A percentile compares a stretch with the other conserved stretches of the same genome.
Conservation (phyloP, 2,888 invertebrate genomes). For the Agonopterix alstromeriana region DNA sequence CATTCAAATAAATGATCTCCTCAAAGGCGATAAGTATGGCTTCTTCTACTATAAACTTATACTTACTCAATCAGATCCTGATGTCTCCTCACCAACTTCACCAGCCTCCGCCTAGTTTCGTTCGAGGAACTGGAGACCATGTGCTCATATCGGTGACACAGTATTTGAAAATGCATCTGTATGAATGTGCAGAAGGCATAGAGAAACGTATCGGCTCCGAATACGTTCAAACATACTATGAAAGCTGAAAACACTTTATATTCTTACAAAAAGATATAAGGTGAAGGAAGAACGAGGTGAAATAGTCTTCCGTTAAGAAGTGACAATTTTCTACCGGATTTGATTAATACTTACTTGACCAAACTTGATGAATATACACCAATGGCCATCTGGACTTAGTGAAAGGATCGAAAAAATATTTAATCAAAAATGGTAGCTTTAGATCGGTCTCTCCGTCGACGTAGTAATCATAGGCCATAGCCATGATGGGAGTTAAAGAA, state of each 20-base stretch:
- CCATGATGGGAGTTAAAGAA: slow-evolving; percentile 28
- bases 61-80: slow-evolving; percentile 47
- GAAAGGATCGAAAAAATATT: slow-evolving; percentile 43
- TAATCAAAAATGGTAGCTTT: slow-evolving; percentile 37
- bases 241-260: slow-evolving; percentile 28
- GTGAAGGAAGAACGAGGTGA: background rate
- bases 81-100: slow-evolving; percentile 30
- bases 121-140: slow-evolving; percentile 14
- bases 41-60: background rate
- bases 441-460: slow-evolving; percentile 25
- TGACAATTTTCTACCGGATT: background rate
- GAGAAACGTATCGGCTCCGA: slow-evolving; percentile 42
- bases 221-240: slow-evolving; percentile 31
- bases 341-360: slow-evolving; percentile 39
- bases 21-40: too few species aligned
- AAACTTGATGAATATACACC: slow-evolving; percentile 43
- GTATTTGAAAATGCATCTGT: slow-evolving; percentile 47
- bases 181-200: slow-evolving; percentile 41
- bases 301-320: too few species aligned
- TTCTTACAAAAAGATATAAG: background rate
- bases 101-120: slow-evolving; percentile 22
- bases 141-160: slow-evolving; percentile 34
- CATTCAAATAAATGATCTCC: background rate
- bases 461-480: slow-evolving; percentile 32
- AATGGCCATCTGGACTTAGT: slow-evolving; percentile 27